Conservation (phyloP, 2,113 vertebrate genomes). For the Natator depressus region DNA sequence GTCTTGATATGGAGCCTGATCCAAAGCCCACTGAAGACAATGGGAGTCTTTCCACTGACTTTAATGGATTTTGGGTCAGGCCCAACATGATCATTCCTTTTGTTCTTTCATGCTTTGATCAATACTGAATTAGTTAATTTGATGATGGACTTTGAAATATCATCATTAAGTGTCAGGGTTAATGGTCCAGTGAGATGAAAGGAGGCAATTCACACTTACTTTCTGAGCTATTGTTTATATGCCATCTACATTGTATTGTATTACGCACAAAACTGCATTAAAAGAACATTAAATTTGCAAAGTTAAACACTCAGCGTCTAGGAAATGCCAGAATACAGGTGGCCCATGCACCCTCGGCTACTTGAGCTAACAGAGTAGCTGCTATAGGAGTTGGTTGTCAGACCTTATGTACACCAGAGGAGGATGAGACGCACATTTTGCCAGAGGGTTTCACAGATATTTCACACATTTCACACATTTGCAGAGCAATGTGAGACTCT, state of each 20-base stretch:
- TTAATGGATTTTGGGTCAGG: accelerated
- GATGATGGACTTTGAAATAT: accelerated
- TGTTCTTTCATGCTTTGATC: accelerated
- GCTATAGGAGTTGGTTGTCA: background rate
- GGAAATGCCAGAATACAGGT: background rate
- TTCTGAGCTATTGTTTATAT: background rate
- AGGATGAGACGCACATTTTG: background rate
- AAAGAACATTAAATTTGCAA: background rate
- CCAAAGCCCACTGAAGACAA: background rate
- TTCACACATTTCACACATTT: accelerated
- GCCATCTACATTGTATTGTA: accelerated
- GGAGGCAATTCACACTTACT: background rate
- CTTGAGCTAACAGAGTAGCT: background rate
- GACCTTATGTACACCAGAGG: accelerated
- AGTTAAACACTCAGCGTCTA: background rate
- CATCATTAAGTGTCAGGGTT: background rate
- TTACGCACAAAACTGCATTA: accelerated
- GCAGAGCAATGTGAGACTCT: background rate
- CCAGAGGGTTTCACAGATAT: background rate
- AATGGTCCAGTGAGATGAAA: accelerated
- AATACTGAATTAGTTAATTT: accelerated
- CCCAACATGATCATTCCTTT: accelerated
- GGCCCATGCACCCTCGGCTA: accelerated
- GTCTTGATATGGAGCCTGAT: background rate
- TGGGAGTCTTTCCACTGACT: background rate